Evolutionary conservation across 2,113 vertebrate species (phyloP), one percentile per base, ranked within the genome.

Genomic region (Orthonyx spaldingii): DNA sequence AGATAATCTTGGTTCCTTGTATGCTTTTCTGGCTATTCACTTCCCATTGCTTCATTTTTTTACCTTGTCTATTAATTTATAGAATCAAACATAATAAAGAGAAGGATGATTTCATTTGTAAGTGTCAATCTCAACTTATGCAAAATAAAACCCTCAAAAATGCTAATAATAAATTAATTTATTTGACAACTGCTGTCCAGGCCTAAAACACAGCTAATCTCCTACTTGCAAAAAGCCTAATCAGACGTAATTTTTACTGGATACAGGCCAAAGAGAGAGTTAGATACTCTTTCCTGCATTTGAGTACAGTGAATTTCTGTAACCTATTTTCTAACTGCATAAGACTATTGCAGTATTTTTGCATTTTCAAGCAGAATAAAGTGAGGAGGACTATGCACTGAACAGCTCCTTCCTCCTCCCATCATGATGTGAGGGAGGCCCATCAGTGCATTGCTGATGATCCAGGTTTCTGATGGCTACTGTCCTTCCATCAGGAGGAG

Each of bases 371-470:
- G 63, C 13, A 63, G 39, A 71, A 89, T 30, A 37, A 68, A 71
- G 11, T 44, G 57, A 92, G 49, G 22, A 63, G 46, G 13, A 53
- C 16, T 35, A 28, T 10, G 28, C 55, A 63, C 1, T 30, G 37
- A 83, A 56, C 11, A 65, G 46, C 30, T 74, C 30, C 65, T 55
- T 69, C 17, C 53, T 72, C 35, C 19, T 66, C 14, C n/a, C 52
- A 75, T 37, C 28, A 50, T 0, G 0, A 41, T 19, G 16, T 57
- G 39, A 76, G 15, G 76, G 83, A 75, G 1, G 52, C 12, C 16
- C 23, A 52, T 46, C 37, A 68, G 55, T 4, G 7, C 69, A 52
- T 2, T 33, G 21, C 32, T 44, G 46, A 39, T 41, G 61, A 56
- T 46, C 22, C 13, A 59, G 19, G 11, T 33, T 63, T 56, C 60